Evolutionary conservation across 2,888 invertebrate genomes (phyloP).

Genomic region (Yponomeuta cagnagella): DNA sequence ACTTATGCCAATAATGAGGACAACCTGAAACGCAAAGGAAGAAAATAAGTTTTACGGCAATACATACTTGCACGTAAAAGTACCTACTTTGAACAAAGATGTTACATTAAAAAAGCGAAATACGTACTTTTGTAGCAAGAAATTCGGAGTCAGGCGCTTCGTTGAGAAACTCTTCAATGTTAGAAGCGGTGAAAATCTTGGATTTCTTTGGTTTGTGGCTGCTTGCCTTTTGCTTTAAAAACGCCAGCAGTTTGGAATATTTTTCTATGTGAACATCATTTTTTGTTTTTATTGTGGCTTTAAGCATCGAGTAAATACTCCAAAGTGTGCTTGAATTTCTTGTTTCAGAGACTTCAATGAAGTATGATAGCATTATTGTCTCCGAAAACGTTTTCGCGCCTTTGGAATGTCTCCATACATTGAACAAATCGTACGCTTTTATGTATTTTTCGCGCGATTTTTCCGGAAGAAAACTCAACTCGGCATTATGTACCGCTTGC

Average conservation of each 20-base stretch:
- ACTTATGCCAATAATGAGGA: conserved; percentile 5
- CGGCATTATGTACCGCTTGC: not conserved
- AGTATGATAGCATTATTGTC: not conserved
- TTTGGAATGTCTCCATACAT: not conserved
- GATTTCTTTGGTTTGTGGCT: not conserved
- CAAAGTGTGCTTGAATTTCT: not conserved
- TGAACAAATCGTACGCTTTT: not conserved
- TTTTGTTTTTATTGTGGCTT: not conserved
- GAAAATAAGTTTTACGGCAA: no score
- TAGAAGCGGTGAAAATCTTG: not conserved
- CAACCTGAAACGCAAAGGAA: conserved; percentile 6
- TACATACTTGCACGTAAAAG: no score
- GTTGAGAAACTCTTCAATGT: not conserved
- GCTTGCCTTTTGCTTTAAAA: not conserved
- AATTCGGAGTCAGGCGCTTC: not conserved
- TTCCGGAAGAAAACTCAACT: not conserved
- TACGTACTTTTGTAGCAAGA: not conserved
- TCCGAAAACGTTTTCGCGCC: not conserved
- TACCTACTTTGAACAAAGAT: no score
- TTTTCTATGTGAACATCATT: not conserved
- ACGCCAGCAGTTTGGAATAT: not conserved
- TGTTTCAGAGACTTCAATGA: not conserved
- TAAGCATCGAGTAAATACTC: not conserved
- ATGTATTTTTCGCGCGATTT: not conserved
- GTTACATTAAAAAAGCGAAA: not conserved